Conservation (phyloP, 2,797 vertebrate species). For the Potorous gilbertii region DNA sequence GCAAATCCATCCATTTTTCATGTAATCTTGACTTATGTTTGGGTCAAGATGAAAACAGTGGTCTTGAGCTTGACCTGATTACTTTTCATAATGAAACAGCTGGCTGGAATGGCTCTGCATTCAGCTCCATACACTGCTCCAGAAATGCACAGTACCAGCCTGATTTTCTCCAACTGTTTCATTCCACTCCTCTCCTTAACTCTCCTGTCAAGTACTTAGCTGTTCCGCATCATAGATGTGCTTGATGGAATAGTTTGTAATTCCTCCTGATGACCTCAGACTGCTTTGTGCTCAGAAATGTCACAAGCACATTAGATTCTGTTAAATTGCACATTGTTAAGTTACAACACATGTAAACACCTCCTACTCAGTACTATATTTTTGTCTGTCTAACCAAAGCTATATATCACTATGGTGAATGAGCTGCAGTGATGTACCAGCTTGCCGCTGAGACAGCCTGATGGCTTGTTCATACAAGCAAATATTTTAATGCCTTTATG, state of each 20-base stretch:
- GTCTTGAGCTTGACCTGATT: not conserved
- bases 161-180: not conserved
- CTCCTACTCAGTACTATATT: not conserved
- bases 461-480: conserved; percentile 20
- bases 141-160: not conserved
- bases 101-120: not conserved
- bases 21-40: not conserved
- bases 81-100: conserved; percentile 24
- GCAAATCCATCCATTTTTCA: not conserved
- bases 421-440: not conserved
- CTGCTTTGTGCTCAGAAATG: conserved; percentile 2
- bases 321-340: not conserved
- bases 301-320: not conserved
- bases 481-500: conserved; percentile 29
- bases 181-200: not conserved
- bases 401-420: not conserved
- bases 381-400: not conserved
- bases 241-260: not conserved
- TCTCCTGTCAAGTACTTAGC: not conserved
- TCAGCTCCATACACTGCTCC: not conserved
- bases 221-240: not conserved
- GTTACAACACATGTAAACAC: not conserved
- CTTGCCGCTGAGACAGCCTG: not conserved
- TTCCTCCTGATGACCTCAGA: not conserved
- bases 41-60: not conserved